These are phyloP conservation scores for Porites lobata DNA, from an alignment of 92 coral and sea anemone species.

Conservation along the genomic window DNA sequence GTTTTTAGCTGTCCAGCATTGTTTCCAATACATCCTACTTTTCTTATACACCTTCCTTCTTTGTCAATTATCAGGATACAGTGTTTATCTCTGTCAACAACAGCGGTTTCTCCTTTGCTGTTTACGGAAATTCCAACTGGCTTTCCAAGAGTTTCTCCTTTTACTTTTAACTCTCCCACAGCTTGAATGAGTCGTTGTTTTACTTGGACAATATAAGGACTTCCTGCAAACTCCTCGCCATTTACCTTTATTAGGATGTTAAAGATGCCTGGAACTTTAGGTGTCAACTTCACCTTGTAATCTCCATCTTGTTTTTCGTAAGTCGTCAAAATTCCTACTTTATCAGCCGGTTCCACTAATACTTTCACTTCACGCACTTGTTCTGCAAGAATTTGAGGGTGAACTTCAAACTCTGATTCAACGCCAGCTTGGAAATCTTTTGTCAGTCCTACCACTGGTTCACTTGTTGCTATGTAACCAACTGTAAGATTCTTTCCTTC, in stretches of 20 bases:
- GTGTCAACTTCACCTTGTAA: not conserved
- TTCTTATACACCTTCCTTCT: not conserved
- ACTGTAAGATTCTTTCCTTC: not conserved
- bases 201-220: conserved; percentile 11
- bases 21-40: not conserved
- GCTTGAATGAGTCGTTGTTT: not conserved
- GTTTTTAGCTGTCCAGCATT: not conserved
- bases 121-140: not conserved
- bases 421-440: conserved; percentile 10
- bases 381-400: not conserved
- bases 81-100: not conserved
- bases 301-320: not conserved
- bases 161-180: not conserved
- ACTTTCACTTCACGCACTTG: not conserved
- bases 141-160: not conserved
- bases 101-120: not conserved
- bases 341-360: not conserved
- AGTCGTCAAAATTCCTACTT: not conserved
- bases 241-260: not conserved
- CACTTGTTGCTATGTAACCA: not conserved
- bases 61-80: not conserved
- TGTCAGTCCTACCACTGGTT: not conserved
- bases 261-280: not conserved
- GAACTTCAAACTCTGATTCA: not conserved
- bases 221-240: not conserved